Percentiles rank a stretch among this genome's conserved stretches.
Evolutionary conservation across 2,113 vertebrate species (phyloP).

Genomic region (Sinocyclocheilus maitianheensis): DNA sequence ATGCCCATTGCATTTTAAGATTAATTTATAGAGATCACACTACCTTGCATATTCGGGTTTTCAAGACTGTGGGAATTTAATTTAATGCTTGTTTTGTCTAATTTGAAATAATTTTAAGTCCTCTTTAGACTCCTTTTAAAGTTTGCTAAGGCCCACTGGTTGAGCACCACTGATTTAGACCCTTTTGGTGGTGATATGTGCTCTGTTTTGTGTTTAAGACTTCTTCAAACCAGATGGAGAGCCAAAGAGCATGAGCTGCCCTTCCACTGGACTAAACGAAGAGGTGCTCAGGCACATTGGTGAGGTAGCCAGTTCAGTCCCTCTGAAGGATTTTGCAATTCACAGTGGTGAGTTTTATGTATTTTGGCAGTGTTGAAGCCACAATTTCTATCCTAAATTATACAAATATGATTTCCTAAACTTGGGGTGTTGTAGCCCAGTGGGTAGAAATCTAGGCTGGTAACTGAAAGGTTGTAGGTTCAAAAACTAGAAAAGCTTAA

Average conservation of each 20-base stretch:
- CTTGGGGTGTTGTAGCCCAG: not conserved
- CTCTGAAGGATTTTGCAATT: conserved; percentile 86
- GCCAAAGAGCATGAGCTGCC: conserved; percentile 84
- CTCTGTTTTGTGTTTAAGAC: conserved; percentile 63
- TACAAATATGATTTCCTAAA: not conserved
- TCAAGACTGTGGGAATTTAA: not conserved
- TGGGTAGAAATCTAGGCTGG: not conserved
- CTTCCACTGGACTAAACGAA: conserved; percentile 83
- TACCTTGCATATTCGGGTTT: not conserved
- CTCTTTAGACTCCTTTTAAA: not conserved
- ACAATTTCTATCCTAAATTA: not conserved
- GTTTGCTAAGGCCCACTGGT: not conserved
- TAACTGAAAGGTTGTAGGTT: not conserved
- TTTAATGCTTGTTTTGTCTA: not conserved
- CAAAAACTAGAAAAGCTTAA: not conserved
- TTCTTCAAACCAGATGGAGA: conserved; percentile 90
- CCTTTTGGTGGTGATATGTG: not conserved
- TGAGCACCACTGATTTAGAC: not conserved
- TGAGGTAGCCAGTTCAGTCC: conserved; percentile 86
- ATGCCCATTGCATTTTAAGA: too few species aligned
- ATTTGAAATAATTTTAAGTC: not conserved
- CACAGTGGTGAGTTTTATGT: conserved; percentile 72
- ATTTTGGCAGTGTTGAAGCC: not conserved
- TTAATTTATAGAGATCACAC: not conserved
- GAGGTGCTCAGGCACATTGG: conserved; percentile 83